A percentile compares a stretch with the other conserved stretches of the same genome.
These are phyloP conservation scores for Clangula hyemalis DNA, from an alignment of 2,797 vertebrate species.

Conservation along the genomic window DNA sequence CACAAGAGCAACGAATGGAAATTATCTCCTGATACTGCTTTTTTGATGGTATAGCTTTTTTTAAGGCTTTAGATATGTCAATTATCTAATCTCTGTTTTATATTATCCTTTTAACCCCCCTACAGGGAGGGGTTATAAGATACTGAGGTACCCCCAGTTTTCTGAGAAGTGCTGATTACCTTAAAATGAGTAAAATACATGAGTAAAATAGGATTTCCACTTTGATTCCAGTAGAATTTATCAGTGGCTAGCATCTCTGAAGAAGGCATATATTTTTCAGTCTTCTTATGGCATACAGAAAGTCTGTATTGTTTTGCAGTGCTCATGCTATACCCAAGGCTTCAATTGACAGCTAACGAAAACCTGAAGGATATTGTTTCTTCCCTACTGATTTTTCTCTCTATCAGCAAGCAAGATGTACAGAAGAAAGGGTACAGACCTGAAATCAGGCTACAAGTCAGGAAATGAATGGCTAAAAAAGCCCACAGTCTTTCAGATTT, in stretches of 20 bases:
- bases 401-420: not conserved
- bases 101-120: not conserved
- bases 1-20: not conserved
- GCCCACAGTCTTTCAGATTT: slow-evolving; percentile 82
- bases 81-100: not conserved
- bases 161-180: not conserved
- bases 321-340: not conserved
- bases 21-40: not conserved
- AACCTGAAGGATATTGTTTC: not conserved
- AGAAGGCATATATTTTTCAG: not conserved
- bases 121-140: too few species aligned
- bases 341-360: not conserved
- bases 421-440: not conserved
- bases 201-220: not conserved
- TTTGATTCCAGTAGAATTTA: not conserved
- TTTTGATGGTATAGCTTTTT: not conserved
- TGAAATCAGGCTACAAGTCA: not conserved
- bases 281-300: not conserved
- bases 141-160: not conserved
- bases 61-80: not conserved
- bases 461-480: slow-evolving; percentile 65
- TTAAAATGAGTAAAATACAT: not conserved
- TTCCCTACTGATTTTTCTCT: not conserved
- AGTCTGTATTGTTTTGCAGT: not conserved
- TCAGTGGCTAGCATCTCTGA: not conserved